A percentile compares a stretch with the other conserved stretches of the same genome.
These are phyloP conservation scores for Plectropomus leopardus DNA, from an alignment of 2,113 vertebrate genomes.

Conservation along the genomic window DNA sequence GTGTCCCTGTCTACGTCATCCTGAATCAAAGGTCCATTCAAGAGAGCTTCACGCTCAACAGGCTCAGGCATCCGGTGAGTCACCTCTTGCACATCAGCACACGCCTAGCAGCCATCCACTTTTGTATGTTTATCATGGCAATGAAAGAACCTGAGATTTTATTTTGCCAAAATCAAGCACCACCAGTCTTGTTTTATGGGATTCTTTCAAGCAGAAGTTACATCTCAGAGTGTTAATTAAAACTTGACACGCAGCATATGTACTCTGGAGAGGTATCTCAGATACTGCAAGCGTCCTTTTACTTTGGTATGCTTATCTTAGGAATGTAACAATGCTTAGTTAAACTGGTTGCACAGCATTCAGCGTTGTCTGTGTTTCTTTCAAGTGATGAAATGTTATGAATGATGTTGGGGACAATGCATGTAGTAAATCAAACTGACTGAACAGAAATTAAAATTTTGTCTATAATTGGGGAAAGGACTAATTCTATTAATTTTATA, in stretches of 20 bases:
- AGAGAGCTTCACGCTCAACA: conserved; percentile 70
- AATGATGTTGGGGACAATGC: neutral
- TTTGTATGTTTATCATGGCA: neutral
- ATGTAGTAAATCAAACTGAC: neutral
- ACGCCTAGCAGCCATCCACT: conserved; percentile 24
- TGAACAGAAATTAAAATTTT: neutral
- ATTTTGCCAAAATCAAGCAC: neutral
- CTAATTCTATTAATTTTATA: neutral
- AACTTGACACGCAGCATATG: neutral
- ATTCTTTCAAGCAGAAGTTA: neutral
- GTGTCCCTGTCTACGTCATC: conserved; percentile 89
- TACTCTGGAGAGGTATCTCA: neutral
- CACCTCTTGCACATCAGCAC: conserved; percentile 21
- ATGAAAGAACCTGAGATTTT: neutral
- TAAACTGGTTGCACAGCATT: conserved; percentile 82
- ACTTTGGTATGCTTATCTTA: conserved; percentile 2
- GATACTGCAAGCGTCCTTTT: neutral
- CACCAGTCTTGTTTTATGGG: neutral
- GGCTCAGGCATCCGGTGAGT: conserved; percentile 84
- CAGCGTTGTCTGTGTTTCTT: conserved; percentile 2
- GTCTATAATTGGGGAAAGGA: neutral
- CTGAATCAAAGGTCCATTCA: conserved; percentile 83
- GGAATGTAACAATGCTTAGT: conserved; percentile 49
- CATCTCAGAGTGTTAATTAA: neutral
- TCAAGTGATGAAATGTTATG: neutral